Base-by-base conservation (phyloP, 2,888 invertebrate species). In the Acronicta aceris region DNA sequence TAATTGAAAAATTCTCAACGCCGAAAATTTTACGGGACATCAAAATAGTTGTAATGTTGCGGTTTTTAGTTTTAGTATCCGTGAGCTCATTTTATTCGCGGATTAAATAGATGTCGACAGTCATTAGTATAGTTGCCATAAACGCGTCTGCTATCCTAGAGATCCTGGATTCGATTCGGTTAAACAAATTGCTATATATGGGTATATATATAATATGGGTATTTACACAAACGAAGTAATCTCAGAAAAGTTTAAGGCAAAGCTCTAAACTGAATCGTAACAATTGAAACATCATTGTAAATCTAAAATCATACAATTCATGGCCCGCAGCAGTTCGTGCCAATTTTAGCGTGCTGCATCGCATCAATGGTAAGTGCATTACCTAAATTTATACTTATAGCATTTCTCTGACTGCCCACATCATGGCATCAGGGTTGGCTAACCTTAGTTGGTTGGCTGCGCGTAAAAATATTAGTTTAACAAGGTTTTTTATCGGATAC, bases 321-420 rank as follows among this genome's bases (percentile, higher is more conserved):
- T 15, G 5, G 38, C 4, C 38, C 30, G n/a, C 49, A 8, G 38
- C 10, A 30, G 41, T 36, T 33, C 53, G 69, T 73, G 70, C 75
- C 71, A 71, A 74, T 52, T 64, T 58, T 59, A 74, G 46, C 55
- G 40, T 10, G 8, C 57, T 69, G 59, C 70, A 64, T 21, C 51
- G 59, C 54, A 54, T 65, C 59, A 42, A 43, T 27, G 56, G 33
- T 59, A 65, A 74, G 59, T 65, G 59, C 73, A 57, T 62, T 27
- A 38, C 73, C 62, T 67, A 68, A 71, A 65, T 53, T 45, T 71
- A 73, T 38, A 53, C n/a, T 40, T 41, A 52, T 30, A 17, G 46
- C 38, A 49, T 36, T 42, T 51, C n/a, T 27, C 51, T 38, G 38
- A n/a, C 30, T 25, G 17, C n/a, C 38, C 5, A 33, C 33, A 12